phyloP scores from a whole-genome alignment of 2,888 invertebrate genomes.

The Platerodrilus igneus region DNA sequence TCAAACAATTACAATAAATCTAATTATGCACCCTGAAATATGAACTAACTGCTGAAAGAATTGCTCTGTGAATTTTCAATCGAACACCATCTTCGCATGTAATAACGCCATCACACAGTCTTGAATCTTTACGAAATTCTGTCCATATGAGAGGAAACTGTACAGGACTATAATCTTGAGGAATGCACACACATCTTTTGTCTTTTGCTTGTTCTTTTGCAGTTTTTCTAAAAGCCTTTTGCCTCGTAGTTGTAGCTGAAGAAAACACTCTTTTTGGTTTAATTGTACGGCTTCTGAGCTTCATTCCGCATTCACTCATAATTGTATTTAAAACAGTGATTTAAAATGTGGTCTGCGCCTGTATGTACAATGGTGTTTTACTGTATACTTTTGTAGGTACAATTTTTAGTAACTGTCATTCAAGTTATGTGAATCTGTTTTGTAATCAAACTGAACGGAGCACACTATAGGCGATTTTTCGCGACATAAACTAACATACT shows the following conservation, averaged over 20 bases:
- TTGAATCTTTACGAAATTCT: constrained; percentile 60
- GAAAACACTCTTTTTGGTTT: constrained; percentile 25
- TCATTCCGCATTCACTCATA: constrained; percentile 29
- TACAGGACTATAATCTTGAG: constrained; percentile 56
- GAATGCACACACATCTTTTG: constrained; percentile 60
- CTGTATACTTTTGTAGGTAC: constrained; percentile 23
- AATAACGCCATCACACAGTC: constrained; percentile 67
- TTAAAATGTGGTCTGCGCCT: constrained; percentile 28
- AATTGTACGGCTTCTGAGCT: constrained; percentile 27
- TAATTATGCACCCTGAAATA: constrained; percentile 55
- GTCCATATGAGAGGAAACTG: constrained; percentile 66
- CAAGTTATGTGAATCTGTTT: constrained; percentile 12
- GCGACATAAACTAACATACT: too few relatives aligned
- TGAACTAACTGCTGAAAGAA: constrained; percentile 67
- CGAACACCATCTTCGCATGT: constrained; percentile 58
- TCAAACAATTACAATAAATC: too few relatives aligned
- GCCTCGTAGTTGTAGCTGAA: constrained; percentile 13
- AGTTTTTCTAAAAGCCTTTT: constrained; percentile 31
- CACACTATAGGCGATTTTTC: too few relatives aligned
- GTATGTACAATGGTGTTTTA: constrained; percentile 13
- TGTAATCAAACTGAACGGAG: too few relatives aligned
- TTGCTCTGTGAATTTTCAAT: constrained; percentile 64
- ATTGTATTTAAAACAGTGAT: constrained; percentile 12
- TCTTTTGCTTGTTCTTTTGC: too few relatives aligned
- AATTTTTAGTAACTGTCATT: constrained; percentile 17